Evolutionary conservation across 2,113 vertebrate genomes (phyloP), one percentile per base, ranked within the genome.

Genomic region (Phoenicopterus ruber): DNA sequence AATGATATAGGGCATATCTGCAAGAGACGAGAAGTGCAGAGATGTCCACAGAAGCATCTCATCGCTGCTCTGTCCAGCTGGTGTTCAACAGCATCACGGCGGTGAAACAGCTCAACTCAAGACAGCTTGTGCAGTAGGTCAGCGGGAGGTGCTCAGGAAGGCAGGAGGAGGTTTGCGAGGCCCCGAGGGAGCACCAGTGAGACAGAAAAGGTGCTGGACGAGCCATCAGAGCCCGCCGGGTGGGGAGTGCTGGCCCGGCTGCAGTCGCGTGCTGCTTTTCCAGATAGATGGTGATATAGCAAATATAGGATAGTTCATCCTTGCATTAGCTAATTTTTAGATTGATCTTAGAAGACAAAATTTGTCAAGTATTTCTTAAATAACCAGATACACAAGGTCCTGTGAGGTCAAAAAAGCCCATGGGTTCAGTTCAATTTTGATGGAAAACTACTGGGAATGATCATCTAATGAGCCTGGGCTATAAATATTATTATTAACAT

Each of bases 401-500:
- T 50, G 9, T 26, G 9, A 93, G 66, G 85, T 85, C 70, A 94
- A 34, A 74, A 61, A 17, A 52, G 13, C 79, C 84, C 4, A 1
- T 2, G 5, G 8, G 36, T 79, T 91, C 61, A 49, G 65, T 72
- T 89, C 46, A 62, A 3, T 88, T 86, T 55, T 84, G 73, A 85
- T 70, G 46, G 49, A 93, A 95, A 89, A 87, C 86, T 86, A 61
- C 92, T 72, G 73, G 69, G 81, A 95, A 96, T 87, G 52, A 94
- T 92, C 72, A 86, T 72, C 57, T 86, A 94, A 83, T 59, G 79
- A 95, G 44, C 8, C 36, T 95, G 31, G 72, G 81, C 57, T 94
- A 94, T 74, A 92, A 92, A 91, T 93, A 89, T 95, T 93, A 54
- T 90, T 95, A 95, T 94, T 94, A 87, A 72, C 93, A 93, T 94